Evolutionary conservation across 1,140 invertebrate species (phyloP).

Genomic region (Cepaea nemoralis): DNA sequence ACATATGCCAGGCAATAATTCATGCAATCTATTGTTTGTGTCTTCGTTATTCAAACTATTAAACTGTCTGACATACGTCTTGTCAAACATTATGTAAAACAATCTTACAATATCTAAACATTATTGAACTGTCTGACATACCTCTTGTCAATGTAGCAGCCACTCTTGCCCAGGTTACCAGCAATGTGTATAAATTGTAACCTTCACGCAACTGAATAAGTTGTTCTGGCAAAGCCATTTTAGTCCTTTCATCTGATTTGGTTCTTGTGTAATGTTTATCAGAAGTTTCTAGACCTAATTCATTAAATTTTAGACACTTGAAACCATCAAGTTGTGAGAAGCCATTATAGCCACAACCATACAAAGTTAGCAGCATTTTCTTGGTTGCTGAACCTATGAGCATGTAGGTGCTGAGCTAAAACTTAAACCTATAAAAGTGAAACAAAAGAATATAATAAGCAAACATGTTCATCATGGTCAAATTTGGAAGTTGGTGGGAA

Average conservation of each 20-base stretch:
- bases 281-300: background rate
- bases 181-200: background rate
- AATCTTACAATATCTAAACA: no score
- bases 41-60: no score
- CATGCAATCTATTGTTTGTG: no score
- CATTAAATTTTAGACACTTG: background rate
- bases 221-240: background rate
- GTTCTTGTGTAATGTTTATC: background rate
- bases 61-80: no score
- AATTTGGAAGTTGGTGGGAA: no score
- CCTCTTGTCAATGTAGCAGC: background rate
- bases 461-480: no score
- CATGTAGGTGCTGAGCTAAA: no score
- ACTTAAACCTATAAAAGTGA: no score
- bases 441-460: no score
- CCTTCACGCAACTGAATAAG: background rate
- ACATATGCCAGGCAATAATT: no score
- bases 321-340: conserved; percentile 1
- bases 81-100: no score
- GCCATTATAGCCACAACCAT: conserved; percentile 9
- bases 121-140: no score
- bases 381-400: background rate
- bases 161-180: background rate
- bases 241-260: background rate
- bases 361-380: background rate